These are phyloP conservation scores for Cinclus mexicanus DNA, from an alignment of 2,113 vertebrate genomes.

Conservation along the genomic window DNA sequence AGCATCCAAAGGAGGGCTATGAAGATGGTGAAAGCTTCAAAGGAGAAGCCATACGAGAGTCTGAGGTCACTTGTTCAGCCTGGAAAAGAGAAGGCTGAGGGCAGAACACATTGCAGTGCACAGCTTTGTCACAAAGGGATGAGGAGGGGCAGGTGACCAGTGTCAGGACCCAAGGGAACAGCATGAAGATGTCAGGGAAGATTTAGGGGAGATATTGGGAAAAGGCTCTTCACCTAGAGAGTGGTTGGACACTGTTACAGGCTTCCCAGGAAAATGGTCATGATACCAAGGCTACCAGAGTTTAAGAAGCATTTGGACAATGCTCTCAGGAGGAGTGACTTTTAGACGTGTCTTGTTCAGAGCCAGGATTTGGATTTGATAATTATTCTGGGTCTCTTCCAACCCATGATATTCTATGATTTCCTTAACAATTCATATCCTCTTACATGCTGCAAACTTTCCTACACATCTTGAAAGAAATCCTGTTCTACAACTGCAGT, in stretches of 20 bases:
- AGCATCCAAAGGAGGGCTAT: neutral
- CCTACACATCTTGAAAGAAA: neutral
- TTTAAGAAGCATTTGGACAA: neutral
- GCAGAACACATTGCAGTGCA: fast-evolving
- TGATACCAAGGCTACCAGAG: neutral
- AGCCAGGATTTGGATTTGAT: neutral
- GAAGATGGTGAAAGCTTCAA: neutral
- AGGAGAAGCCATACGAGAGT: fast-evolving
- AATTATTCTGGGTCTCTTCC: neutral
- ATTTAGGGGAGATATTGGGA: neutral
- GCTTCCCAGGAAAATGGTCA: neutral
- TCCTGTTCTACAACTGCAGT: neutral
- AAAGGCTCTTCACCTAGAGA: neutral
- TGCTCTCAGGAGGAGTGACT: neutral
- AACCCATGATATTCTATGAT: neutral
- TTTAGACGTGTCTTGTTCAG: neutral
- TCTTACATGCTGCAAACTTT: neutral
- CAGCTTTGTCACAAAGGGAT: neutral
- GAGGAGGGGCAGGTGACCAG: neutral
- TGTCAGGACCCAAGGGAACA: neutral
- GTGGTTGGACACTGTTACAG: neutral
- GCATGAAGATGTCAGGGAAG: neutral
- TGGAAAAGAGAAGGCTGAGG: neutral
- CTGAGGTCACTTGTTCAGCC: neutral
- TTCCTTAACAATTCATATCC: neutral